Percentiles rank a stretch among this genome's conserved stretches.
Evolutionary conservation across 1,140 invertebrate species (phyloP).

Genomic region (Periplaneta americana): DNA sequence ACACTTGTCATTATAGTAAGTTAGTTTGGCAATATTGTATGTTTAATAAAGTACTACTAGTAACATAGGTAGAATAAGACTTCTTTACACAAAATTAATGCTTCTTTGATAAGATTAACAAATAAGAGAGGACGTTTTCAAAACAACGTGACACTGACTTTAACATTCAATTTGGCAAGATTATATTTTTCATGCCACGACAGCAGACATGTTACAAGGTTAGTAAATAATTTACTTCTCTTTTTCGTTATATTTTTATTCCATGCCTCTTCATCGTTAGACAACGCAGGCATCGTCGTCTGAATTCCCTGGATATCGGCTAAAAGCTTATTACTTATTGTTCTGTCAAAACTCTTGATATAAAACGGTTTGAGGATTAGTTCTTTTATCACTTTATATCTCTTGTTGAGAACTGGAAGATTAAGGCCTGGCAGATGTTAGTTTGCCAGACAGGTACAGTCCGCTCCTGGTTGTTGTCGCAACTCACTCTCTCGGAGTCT

Average conservation of each 20-base stretch:
- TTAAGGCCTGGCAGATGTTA: neutral
- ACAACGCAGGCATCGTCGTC: neutral
- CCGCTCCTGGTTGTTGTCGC: neutral
- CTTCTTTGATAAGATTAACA: too few species aligned
- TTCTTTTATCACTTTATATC: neutral
- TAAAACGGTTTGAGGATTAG: neutral
- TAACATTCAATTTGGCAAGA: neutral
- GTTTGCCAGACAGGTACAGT: neutral
- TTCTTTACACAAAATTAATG: too few species aligned
- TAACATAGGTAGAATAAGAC: too few species aligned
- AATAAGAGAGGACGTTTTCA: too few species aligned
- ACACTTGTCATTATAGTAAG: too few species aligned
- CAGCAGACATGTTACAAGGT: neutral
- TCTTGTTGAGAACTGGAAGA: neutral
- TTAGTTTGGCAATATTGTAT: too few species aligned
- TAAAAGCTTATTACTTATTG: neutral
- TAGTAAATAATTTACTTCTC: neutral
- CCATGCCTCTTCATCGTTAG: neutral
- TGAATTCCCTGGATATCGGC: neutral
- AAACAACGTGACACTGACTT: neutral
- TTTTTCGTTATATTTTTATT: neutral
- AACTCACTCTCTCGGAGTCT: neutral
- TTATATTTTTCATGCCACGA: neutral
- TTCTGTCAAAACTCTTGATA: neutral
- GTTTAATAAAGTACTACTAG: too few species aligned